Percentiles rank a stretch among this genome's conserved stretches.
Conservation (phyloP, 2,797 vertebrate genomes). For the Oreonectes daqikongensis region DNA sequence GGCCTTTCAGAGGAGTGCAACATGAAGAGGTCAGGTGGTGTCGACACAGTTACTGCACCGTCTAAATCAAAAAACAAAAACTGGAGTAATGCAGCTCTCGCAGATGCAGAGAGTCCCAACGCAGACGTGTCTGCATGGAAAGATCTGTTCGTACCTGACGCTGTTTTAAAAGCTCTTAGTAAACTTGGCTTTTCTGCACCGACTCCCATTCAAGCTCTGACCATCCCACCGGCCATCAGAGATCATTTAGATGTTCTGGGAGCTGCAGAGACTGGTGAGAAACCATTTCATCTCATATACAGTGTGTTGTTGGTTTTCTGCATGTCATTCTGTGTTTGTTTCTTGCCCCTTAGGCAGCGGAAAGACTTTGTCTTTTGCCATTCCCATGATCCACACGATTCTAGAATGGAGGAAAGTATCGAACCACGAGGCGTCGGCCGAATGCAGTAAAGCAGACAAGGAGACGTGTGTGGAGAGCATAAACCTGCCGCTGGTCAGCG, state of each 20-base stretch:
- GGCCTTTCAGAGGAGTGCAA: conserved; percentile 38
- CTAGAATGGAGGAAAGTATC: conserved; percentile 80
- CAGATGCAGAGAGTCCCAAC: conserved; percentile 65
- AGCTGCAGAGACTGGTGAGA: conserved; percentile 93
- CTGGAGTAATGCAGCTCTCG: conserved; percentile 80
- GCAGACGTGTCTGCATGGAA: conserved; percentile 88
- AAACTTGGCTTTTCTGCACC: conserved; percentile 88
- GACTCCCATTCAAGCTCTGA: conserved; percentile 91
- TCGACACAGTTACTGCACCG: not conserved
- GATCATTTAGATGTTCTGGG: conserved; percentile 92
- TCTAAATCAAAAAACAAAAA: conserved; percentile 79
- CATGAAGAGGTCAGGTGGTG: conserved; percentile 20
- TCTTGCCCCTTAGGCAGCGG: conserved; percentile 84
- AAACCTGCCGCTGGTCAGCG: conserved; percentile 58
- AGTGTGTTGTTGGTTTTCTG: not conserved
- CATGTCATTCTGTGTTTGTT: not conserved
- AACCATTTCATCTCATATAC: not conserved
- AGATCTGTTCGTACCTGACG: conserved; percentile 85
- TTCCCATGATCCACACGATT: conserved; percentile 93
- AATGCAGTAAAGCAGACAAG: conserved; percentile 5
- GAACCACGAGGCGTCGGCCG: conserved; percentile 20
- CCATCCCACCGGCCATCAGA: conserved; percentile 89
- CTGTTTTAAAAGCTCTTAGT: conserved; percentile 86
- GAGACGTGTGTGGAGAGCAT: conserved; percentile 60
- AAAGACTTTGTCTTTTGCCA: conserved; percentile 94